phyloP scores from a whole-genome alignment of 2,888 invertebrate genomes.

The Sussaba pulchella region DNA sequence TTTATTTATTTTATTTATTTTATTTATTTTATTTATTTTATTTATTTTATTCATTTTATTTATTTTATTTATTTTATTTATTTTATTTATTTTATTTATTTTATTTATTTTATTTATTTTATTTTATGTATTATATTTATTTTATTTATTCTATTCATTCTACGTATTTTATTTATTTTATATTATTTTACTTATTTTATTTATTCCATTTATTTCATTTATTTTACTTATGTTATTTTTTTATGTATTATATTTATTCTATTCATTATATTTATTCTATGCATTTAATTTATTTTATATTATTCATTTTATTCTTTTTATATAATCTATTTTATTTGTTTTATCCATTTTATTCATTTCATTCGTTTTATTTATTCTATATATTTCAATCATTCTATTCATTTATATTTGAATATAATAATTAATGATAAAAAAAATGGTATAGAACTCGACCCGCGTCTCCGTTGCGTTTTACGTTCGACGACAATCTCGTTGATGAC shows the following conservation, averaged over 20 bases:
- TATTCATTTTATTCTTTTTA: conserved; percentile 24
- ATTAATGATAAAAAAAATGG: conserved; percentile 41
- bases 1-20: not conserved
- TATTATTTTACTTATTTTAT: not conserved
- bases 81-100: not conserved
- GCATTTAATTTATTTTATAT: conserved; percentile 20
- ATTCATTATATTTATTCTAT: not conserved
- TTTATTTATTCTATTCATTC: conserved; percentile 35
- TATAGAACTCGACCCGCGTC: conserved; percentile 92
- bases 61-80: conserved; percentile 23
- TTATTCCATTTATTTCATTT: conserved; percentile 20
- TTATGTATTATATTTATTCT: not conserved
- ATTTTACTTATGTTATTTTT: conserved; percentile 16
- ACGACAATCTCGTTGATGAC: conserved; percentile 94
- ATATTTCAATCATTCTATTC: not conserved
- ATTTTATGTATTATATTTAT: no score
- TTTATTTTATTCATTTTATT: conserved; percentile 22
- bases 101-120: not conserved
- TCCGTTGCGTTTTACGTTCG: conserved; percentile 93
- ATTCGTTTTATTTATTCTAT: conserved; percentile 35
- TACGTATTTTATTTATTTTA: not conserved
- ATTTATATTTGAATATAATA: not conserved
- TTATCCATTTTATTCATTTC: not conserved
- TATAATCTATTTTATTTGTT: not conserved
- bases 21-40: not conserved